These are phyloP conservation scores for Melanotaenia nigrans DNA, from an alignment of 2,797 vertebrate species.

Conservation along the genomic window DNA sequence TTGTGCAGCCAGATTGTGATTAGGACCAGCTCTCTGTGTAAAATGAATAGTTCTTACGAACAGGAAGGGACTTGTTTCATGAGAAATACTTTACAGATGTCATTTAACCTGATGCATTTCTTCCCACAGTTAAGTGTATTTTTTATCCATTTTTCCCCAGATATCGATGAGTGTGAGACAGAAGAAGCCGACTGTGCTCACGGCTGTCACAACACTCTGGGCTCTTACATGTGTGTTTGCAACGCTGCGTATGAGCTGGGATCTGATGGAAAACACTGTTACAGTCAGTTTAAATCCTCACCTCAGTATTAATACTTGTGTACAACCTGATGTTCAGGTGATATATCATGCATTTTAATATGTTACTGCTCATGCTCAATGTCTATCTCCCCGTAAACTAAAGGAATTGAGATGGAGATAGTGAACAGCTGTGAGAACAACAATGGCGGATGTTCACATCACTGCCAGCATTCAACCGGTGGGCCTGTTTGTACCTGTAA, in stretches of 20 bases:
- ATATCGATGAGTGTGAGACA: slow-evolving; percentile 88
- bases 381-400: slow-evolving; percentile 14
- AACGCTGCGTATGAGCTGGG: slow-evolving; percentile 91
- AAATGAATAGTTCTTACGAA: slow-evolving; percentile 9
- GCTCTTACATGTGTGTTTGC: slow-evolving; percentile 91
- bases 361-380: neutral
- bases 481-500: slow-evolving; percentile 91
- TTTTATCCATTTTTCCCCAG: slow-evolving; percentile 72
- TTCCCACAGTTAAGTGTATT: slow-evolving; percentile 7
- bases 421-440: slow-evolving; percentile 92
- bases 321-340: neutral
- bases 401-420: slow-evolving; percentile 98
- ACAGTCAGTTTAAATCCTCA: slow-evolving; percentile 85
- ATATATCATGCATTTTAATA: neutral
- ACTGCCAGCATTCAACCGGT: slow-evolving; percentile 87
- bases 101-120: slow-evolving; percentile 17
- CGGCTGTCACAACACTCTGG: slow-evolving; percentile 90
- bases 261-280: slow-evolving; percentile 90
- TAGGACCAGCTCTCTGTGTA: neutral
- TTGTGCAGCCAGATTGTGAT: slow-evolving; percentile 2
- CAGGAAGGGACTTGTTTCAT: slow-evolving; percentile 13
- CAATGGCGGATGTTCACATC: slow-evolving; percentile 92
- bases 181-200: slow-evolving; percentile 86
- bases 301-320: neutral
- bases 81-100: slow-evolving; percentile 2